Evolutionary conservation across 2,888 invertebrate genomes (phyloP).

Genomic region (Philaethria dido): DNA sequence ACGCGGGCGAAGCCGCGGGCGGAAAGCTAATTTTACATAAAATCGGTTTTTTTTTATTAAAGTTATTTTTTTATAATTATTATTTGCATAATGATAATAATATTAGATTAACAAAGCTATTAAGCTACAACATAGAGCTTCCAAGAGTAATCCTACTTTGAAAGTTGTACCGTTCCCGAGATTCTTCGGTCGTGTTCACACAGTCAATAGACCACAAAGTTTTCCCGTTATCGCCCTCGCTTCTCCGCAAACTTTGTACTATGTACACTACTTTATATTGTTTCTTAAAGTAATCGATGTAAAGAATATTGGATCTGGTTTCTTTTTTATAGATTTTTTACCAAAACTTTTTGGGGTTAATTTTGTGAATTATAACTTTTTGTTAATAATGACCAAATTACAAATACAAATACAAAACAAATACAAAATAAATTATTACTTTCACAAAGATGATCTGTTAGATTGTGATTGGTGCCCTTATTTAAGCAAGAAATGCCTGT

Average conservation of each 20-base stretch:
- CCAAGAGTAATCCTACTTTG: slow-evolving; percentile 43
- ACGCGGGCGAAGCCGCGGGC: too few relatives aligned
- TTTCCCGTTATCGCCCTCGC: slow-evolving; percentile 56
- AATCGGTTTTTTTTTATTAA: too few relatives aligned
- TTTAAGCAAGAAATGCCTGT: too few relatives aligned
- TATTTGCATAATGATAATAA: slow-evolving; percentile 18
- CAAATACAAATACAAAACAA: too few relatives aligned
- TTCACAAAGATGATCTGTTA: too few relatives aligned
- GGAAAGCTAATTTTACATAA: too few relatives aligned
- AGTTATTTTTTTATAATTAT: too few relatives aligned
- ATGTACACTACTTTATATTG: slow-evolving; percentile 27
- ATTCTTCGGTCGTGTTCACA: slow-evolving; percentile 49
- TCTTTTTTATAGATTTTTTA: background rate
- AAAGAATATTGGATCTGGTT: background rate
- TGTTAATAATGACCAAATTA: too few relatives aligned
- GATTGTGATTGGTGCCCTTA: too few relatives aligned
- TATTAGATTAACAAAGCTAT: slow-evolving; percentile 21
- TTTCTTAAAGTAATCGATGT: slow-evolving; percentile 22
- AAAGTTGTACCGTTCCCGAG: slow-evolving; percentile 45
- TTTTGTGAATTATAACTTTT: too few relatives aligned
- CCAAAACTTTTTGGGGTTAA: too few relatives aligned
- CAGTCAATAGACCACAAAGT: slow-evolving; percentile 54
- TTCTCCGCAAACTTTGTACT: slow-evolving; percentile 34
- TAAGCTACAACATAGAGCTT: slow-evolving; percentile 28
- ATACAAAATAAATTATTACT: too few relatives aligned